phyloP scores from a whole-genome alignment of 1,140 invertebrate genomes.

The Megathymus violae region DNA sequence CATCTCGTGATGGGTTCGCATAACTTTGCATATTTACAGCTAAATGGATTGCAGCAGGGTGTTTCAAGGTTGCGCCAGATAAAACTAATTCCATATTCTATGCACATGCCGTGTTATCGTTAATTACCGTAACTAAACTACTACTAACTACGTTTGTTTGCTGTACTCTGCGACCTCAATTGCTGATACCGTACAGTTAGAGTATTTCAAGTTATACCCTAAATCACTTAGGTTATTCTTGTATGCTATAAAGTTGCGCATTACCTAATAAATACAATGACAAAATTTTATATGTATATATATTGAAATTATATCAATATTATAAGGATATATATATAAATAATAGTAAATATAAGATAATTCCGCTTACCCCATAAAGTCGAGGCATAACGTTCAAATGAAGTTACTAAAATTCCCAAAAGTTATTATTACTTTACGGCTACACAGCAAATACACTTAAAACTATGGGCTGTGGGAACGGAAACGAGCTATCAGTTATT shows the following conservation, averaged over 20 bases:
- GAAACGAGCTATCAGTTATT: conserved; percentile 32
- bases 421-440: conserved; percentile 30
- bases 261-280: no score
- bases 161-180: background rate
- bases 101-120: conserved; percentile 2
- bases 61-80: conserved; percentile 22
- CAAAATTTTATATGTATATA: no score
- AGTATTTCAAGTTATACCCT: no score
- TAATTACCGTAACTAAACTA: no score
- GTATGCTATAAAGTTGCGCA: no score
- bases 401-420: conserved; percentile 19
- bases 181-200: no score
- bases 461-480: conserved; percentile 28
- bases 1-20: conserved; percentile 62
- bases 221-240: no score
- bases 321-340: no score
- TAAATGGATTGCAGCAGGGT: conserved; percentile 49
- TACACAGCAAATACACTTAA: conserved; percentile 22
- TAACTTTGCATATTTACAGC: conserved; percentile 76
- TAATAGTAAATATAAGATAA: no score
- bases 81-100: conserved; percentile 10
- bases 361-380: conserved; percentile 1
- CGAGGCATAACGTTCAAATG: conserved; percentile 13
- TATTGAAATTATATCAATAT: no score
- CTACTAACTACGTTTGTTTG: background rate